A percentile compares a stretch with the other conserved stretches of the same genome.
Conservation (phyloP, 2,113 vertebrate species). For the Ia io region DNA sequence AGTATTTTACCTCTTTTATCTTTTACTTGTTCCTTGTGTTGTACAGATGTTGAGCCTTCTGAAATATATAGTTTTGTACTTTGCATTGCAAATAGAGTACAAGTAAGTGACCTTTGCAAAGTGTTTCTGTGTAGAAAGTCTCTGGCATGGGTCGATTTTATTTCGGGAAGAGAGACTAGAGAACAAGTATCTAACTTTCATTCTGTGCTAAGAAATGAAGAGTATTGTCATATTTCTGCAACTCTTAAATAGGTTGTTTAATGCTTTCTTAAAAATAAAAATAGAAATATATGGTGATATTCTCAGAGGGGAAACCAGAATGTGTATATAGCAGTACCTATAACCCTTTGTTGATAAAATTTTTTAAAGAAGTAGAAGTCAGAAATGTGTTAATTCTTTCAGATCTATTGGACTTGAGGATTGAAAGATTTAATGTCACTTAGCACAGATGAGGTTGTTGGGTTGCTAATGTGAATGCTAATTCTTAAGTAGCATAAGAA, state of each 20-base stretch:
- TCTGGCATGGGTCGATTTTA: not conserved
- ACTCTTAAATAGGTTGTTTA: not conserved
- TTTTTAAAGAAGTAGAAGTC: not conserved
- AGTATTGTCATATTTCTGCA: slow-evolving; percentile 8
- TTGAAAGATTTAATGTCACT: slow-evolving; percentile 39
- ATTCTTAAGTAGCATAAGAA: slow-evolving; percentile 9
- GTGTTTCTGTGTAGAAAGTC: not conserved
- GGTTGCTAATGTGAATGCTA: slow-evolving; percentile 27
- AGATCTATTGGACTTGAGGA: not conserved
- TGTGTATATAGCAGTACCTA: not conserved
- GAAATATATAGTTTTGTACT: slow-evolving; percentile 44
- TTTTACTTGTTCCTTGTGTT: slow-evolving; percentile 16
- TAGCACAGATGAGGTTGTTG: not conserved
- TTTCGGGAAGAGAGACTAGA: slow-evolving; percentile 23
- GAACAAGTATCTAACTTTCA: slow-evolving; percentile 7
- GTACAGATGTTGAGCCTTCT: slow-evolving; percentile 44
- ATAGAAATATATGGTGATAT: not conserved
- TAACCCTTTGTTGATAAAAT: not conserved
- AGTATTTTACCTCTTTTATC: not conserved
- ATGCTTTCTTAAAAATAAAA: slow-evolving; percentile 13
- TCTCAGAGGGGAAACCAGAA: slow-evolving; percentile 36
- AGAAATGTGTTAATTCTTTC: slow-evolving; percentile 37
- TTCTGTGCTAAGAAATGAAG: slow-evolving; percentile 22
- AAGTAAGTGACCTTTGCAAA: slow-evolving; percentile 55
- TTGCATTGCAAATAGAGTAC: slow-evolving; percentile 54